A percentile compares a stretch with the other conserved stretches of the same genome.
Conservation (phyloP, 2,797 vertebrate genomes). For the Clarias platycephalus region DNA sequence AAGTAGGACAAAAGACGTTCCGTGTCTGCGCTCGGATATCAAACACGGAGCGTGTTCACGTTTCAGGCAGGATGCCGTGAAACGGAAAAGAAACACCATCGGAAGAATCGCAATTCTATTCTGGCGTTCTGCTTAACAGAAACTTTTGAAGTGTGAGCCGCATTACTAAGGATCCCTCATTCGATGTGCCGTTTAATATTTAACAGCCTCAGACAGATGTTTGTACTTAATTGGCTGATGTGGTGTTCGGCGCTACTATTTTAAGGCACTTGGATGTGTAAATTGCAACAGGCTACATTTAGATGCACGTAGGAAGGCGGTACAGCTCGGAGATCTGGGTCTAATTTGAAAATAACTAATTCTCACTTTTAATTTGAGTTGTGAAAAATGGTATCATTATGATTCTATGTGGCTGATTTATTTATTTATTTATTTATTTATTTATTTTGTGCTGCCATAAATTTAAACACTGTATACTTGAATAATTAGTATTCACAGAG, state of each 20-base stretch:
- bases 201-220: slow-evolving; percentile 27
- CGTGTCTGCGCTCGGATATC: slow-evolving; percentile 5
- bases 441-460: not conserved
- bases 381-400: not conserved
- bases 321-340: not conserved
- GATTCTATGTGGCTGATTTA: not conserved
- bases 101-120: not conserved
- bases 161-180: not conserved
- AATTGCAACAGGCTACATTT: slow-evolving; percentile 25
- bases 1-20: slow-evolving; percentile 25
- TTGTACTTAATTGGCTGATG: slow-evolving; percentile 32
- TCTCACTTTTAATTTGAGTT: slow-evolving; percentile 12
- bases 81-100: not conserved
- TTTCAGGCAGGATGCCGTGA: not conserved
- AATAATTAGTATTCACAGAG: not conserved
- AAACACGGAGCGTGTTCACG: not conserved
- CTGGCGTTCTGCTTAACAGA: not conserved
- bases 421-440: no score
- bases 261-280: slow-evolving; percentile 31
- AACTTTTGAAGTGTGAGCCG: not conserved
- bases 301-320: not conserved
- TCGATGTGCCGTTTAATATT: slow-evolving; percentile 35
- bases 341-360: not conserved
- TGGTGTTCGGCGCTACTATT: slow-evolving; percentile 17
- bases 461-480: not conserved